These are phyloP conservation scores for Anastatus disparis DNA, from an alignment of 1,140 invertebrate genomes.

Conservation along the genomic window DNA sequence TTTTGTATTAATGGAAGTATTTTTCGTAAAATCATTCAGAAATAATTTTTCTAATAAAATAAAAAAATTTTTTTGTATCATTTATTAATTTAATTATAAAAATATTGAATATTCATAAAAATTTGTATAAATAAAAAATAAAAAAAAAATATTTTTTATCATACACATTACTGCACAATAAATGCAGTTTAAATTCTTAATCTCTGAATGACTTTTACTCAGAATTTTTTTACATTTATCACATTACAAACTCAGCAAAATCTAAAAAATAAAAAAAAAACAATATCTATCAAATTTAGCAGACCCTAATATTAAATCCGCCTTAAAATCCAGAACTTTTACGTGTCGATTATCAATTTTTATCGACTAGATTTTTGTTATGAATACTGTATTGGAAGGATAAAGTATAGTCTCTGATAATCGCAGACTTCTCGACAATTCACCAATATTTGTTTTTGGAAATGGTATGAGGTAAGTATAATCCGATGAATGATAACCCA, in stretches of 20 bases:
- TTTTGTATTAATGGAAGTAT: neutral
- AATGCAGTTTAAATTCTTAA: neutral
- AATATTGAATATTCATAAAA: constrained; percentile 7
- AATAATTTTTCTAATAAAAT: constrained; percentile 31
- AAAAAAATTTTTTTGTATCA: neutral
- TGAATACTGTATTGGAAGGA: constrained; percentile 65
- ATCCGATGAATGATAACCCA: constrained; percentile 58
- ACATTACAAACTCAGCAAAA: constrained; percentile 18
- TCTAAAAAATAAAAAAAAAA: constrained; percentile 20
- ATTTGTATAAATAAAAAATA: neutral
- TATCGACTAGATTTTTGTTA: constrained; percentile 62
- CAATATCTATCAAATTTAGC: constrained; percentile 13
- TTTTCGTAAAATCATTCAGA: no score
- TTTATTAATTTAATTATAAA: neutral
- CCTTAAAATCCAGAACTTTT: constrained; percentile 13
- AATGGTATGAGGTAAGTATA: constrained; percentile 62
- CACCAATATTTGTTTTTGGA: constrained; percentile 61
- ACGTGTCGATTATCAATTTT: neutral
- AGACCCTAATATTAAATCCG: constrained; percentile 22
- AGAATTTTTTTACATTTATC: neutral
- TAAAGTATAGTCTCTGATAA: constrained; percentile 62
- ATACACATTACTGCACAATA: neutral
- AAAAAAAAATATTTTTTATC: no score
- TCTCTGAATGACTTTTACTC: constrained; percentile 24
- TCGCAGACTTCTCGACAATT: constrained; percentile 52